phyloP scores from a whole-genome alignment of 2,888 invertebrate genomes.

The Chrysina gloriosa region DNA sequence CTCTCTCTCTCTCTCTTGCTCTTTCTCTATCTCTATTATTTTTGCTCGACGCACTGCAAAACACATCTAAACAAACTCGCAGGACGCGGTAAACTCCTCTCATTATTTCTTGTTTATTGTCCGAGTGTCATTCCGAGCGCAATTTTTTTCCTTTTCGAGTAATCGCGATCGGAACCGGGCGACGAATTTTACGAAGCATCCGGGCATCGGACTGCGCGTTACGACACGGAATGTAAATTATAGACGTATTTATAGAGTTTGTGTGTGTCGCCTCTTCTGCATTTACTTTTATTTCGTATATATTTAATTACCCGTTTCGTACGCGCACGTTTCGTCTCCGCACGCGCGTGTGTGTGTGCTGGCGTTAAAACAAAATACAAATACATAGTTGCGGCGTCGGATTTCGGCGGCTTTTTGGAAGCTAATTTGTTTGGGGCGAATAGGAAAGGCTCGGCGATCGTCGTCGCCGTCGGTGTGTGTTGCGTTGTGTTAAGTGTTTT shows the following conservation, averaged over 20 bases:
- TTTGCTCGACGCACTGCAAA: constrained; percentile 45
- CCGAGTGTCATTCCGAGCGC: constrained; percentile 8
- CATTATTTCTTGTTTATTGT: constrained; percentile 38
- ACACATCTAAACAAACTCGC: constrained; percentile 44
- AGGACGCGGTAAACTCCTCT: constrained; percentile 34
- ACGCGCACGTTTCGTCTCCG: constrained; percentile 11
- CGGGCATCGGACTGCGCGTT: background rate
- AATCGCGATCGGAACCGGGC: background rate
- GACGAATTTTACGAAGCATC: too few relatives aligned
- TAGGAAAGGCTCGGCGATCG: constrained; percentile 20
- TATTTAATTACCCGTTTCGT: constrained; percentile 26
- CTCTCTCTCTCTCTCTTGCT: background rate
- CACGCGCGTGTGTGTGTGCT: background rate
- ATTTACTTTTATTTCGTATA: constrained; percentile 29
- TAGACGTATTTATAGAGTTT: constrained; percentile 37
- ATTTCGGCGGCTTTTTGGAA: constrained; percentile 28
- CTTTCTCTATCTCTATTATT: constrained; percentile 39
- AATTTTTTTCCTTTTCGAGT: background rate
- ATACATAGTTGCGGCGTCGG: constrained; percentile 25
- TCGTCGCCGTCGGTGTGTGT: background rate
- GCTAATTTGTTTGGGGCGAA: constrained; percentile 29
- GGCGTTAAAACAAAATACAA: constrained; percentile 29
- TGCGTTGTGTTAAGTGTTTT: constrained; percentile 15
- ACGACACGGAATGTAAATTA: constrained; percentile 23
- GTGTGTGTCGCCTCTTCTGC: constrained; percentile 28